phyloP scores from a whole-genome alignment of 2,113 vertebrate species.

The Arizona elegans region DNA sequence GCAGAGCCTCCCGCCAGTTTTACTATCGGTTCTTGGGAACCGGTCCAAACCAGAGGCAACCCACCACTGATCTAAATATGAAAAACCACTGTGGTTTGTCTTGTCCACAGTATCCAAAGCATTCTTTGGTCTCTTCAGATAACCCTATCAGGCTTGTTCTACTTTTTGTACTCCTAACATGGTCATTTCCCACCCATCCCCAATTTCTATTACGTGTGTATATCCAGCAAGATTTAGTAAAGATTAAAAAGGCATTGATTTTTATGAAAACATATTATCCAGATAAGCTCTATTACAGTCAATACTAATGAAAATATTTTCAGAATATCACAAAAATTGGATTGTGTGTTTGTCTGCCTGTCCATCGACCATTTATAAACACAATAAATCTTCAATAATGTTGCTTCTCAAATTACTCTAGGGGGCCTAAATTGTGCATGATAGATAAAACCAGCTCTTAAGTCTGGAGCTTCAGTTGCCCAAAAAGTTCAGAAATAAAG shows the following conservation, averaged over 20 bases:
- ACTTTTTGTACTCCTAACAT: not conserved
- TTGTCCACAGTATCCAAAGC: not conserved
- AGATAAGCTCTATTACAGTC: not conserved
- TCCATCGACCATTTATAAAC: not conserved
- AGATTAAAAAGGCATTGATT: not conserved
- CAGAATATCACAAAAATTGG: not conserved
- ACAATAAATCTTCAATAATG: not conserved
- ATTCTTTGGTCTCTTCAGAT: not conserved
- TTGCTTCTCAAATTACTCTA: not conserved
- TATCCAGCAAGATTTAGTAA: not conserved
- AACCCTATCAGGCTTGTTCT: not conserved
- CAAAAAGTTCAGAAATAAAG: not conserved
- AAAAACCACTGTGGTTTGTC: not conserved
- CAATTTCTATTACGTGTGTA: not conserved
- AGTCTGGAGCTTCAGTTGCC: not conserved
- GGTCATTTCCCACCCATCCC: not conserved
- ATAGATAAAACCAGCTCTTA: not conserved
- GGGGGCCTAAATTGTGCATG: not conserved
- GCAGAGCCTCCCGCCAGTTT: too few species aligned
- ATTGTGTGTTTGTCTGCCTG: not conserved
- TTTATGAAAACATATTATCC: not conserved
- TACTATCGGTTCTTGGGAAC: too few species aligned
- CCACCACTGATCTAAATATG: not conserved
- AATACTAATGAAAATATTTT: not conserved
- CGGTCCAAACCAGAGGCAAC: too few species aligned